These are phyloP conservation scores for Isurus oxyrinchus DNA, from an alignment of 2,113 vertebrate species.

Conservation along the genomic window DNA sequence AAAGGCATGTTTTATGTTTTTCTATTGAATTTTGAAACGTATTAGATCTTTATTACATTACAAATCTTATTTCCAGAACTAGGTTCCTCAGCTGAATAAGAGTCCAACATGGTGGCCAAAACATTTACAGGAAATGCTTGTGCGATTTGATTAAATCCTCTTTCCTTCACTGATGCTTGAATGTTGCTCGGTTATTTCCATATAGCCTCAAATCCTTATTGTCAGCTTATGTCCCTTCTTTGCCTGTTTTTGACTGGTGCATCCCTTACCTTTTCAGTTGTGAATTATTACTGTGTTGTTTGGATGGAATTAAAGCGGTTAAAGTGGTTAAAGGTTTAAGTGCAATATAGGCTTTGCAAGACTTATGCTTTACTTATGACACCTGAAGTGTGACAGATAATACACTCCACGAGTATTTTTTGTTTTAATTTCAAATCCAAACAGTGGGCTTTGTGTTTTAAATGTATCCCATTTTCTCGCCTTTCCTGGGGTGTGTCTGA, in stretches of 20 bases:
- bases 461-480: background rate
- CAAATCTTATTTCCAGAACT: constrained; percentile 11
- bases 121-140: background rate
- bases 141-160: background rate
- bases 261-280: background rate
- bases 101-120: background rate
- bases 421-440: background rate
- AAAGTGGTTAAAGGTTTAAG: background rate
- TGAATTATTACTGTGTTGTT: background rate
- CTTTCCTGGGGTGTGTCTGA: background rate
- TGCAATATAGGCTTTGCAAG: background rate
- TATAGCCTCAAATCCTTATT: background rate
- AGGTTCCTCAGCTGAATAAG: background rate
- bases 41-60: background rate
- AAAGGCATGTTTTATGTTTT: background rate
- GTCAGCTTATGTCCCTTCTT: background rate
- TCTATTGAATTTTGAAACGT: background rate
- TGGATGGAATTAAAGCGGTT: background rate
- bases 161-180: background rate
- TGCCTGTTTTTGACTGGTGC: background rate
- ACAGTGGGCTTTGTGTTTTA: background rate
- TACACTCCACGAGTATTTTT: background rate
- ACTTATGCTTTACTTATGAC: background rate
- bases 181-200: background rate
- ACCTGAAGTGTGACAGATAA: background rate